Percentiles rank a stretch among this genome's conserved stretches.
These are phyloP conservation scores for Alouatta caraya DNA, from an alignment of 2,797 vertebrate genomes.

Conservation along the genomic window DNA sequence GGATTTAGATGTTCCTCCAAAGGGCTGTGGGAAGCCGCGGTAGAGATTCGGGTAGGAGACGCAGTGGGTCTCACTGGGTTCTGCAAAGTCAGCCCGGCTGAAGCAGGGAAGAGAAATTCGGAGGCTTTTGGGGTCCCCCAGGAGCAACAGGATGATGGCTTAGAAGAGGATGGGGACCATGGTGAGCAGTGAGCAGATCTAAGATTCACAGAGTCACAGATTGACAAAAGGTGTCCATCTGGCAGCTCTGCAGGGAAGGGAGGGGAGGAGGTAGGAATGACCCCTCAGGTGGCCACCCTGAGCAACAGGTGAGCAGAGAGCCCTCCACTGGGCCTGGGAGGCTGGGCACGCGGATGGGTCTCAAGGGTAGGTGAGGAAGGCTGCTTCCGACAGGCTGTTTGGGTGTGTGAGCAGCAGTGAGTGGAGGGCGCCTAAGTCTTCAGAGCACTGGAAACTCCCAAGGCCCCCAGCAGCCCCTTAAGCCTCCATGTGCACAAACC, in stretches of 20 bases:
- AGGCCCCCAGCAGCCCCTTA: not conserved
- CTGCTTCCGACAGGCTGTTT: not conserved
- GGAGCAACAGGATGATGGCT: not conserved
- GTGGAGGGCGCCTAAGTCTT: not conserved
- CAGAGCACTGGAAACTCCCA: not conserved
- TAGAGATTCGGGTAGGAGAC: not conserved
- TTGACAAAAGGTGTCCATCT: not conserved
- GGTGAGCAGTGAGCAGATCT: not conserved
- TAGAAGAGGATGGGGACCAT: not conserved
- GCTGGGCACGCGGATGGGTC: accelerated
- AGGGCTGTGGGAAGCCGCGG: not conserved
- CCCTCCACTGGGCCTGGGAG: not conserved
- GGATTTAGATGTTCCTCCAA: not conserved
- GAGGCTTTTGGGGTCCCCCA: not conserved
- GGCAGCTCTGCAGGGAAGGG: not conserved
- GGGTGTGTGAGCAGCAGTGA: accelerated
- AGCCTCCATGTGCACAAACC: accelerated
- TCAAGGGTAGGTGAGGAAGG: not conserved
- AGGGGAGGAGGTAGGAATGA: not conserved
- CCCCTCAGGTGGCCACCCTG: not conserved
- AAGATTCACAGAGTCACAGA: not conserved
- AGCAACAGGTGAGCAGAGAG: not conserved
- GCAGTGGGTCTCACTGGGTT: not conserved
- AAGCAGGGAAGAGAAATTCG: not conserved
- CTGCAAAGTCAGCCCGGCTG: not conserved